Conservation (phyloP, 2,888 invertebrate genomes). For the Diadegma fenestrale region DNA sequence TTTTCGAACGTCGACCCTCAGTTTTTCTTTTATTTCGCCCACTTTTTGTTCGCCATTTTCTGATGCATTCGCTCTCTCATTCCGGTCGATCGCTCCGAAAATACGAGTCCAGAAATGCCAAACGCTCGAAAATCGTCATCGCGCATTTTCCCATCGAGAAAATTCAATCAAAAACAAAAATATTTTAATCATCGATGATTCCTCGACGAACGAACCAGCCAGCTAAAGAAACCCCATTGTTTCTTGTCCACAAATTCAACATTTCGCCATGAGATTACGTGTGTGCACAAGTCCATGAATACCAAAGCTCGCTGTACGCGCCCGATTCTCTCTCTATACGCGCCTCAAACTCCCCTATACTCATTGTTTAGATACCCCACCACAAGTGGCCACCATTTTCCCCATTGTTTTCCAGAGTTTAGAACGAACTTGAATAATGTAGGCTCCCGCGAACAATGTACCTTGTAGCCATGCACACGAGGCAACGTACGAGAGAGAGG, state of each 20-base stretch:
- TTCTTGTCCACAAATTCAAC: neutral
- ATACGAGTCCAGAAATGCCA: neutral
- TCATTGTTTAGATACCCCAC: slow-evolving; percentile 36
- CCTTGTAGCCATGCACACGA: neutral
- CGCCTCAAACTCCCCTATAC: neutral
- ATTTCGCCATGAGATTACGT: neutral
- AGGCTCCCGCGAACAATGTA: slow-evolving; percentile 26
- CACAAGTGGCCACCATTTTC: neutral
- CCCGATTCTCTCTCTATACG: neutral
- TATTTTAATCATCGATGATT: neutral
- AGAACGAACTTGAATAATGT: slow-evolving; percentile 50
- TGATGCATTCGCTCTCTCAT: neutral
- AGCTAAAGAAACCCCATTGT: neutral
- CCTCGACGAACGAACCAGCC: neutral
- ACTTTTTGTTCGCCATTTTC: slow-evolving; percentile 17
- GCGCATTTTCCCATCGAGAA: neutral
- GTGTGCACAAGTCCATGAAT: neutral
- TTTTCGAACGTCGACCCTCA: slow-evolving; percentile 49
- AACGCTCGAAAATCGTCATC: neutral
- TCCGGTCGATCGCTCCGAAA: neutral
- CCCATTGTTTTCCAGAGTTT: slow-evolving; percentile 43
- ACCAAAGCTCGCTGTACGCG: neutral
- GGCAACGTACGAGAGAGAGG: neutral
- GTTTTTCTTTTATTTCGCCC: slow-evolving; percentile 16
- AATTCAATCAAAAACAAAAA: neutral